A percentile compares a stretch with the other conserved stretches of the same genome.
Conservation (phyloP, 2,113 vertebrate genomes). For the Bambusicola thoracicus region DNA sequence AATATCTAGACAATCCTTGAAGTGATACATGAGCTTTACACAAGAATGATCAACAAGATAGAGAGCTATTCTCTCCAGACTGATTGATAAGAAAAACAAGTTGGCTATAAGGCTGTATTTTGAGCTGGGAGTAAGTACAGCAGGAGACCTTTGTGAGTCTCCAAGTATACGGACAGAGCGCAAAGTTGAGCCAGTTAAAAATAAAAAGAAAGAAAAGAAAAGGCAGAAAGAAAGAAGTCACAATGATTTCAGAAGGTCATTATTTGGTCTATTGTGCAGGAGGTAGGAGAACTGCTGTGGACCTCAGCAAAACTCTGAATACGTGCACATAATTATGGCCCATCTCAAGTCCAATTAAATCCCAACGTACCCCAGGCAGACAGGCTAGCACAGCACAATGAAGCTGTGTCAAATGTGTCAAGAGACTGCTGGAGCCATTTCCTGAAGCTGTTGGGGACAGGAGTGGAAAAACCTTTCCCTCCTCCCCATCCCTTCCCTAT, state of each 20-base stretch:
- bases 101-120: neutral
- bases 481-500: neutral
- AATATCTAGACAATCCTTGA: conserved; percentile 51
- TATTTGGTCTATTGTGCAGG: neutral
- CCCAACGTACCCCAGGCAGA: neutral
- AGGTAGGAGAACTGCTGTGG: neutral
- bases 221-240: neutral
- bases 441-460: neutral
- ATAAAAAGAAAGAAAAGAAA: neutral
- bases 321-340: neutral
- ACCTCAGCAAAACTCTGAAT: neutral
- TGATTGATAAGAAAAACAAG: conserved; percentile 31
- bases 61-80: neutral
- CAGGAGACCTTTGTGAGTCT: neutral
- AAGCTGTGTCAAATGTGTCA: neutral
- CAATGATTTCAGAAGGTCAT: neutral
- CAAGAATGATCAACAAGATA: conserved; percentile 49
- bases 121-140: neutral
- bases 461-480: neutral
- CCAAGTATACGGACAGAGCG: neutral
- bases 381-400: neutral
- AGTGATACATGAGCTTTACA: conserved; percentile 57
- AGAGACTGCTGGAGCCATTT: neutral
- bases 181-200: neutral
- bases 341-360: neutral